These are phyloP conservation scores for Poeciliopsis gracilis DNA, from an alignment of 2,797 vertebrate genomes.

Conservation along the genomic window DNA sequence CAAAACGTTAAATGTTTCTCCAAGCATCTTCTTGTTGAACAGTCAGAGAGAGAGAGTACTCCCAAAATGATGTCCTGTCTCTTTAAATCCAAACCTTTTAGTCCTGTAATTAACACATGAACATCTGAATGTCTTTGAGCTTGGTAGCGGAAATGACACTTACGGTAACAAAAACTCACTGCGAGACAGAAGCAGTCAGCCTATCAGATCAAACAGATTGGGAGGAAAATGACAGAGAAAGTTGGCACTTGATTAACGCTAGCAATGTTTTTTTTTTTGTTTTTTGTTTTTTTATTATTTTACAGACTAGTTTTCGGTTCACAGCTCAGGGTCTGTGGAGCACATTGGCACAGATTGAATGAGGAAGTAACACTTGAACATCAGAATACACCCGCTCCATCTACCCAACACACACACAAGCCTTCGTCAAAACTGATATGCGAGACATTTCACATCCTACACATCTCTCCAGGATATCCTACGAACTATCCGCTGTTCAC, in stretches of 20 bases:
- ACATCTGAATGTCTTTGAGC: conserved; percentile 14
- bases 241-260: conserved; percentile 64
- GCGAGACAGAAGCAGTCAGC: conserved; percentile 16
- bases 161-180: conserved; percentile 18
- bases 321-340: conserved; percentile 74
- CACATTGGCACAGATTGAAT: conserved; percentile 74
- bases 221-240: conserved; percentile 28
- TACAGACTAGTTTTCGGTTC: conserved; percentile 62
- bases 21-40: background rate
- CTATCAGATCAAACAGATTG: conserved; percentile 35
- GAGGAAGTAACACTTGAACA: conserved; percentile 64
- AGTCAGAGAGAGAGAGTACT: background rate
- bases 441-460: conserved; percentile 60
- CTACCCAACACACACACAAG: background rate
- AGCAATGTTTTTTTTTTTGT: conserved; percentile 29
- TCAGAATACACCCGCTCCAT: conserved; percentile 18
- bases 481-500: conserved; percentile 43
- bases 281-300: conserved; percentile 27
- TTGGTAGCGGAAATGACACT: conserved; percentile 27
- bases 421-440: conserved; percentile 59
- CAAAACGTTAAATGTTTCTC: background rate
- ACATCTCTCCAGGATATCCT: conserved; percentile 51
- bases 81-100: conserved; percentile 18
- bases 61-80: conserved; percentile 15
- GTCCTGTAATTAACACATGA: conserved; percentile 17